Evolutionary conservation across 2,888 invertebrate species (phyloP), one percentile per base, ranked within the genome.

Genomic region (Hypomecis punctinalis): DNA sequence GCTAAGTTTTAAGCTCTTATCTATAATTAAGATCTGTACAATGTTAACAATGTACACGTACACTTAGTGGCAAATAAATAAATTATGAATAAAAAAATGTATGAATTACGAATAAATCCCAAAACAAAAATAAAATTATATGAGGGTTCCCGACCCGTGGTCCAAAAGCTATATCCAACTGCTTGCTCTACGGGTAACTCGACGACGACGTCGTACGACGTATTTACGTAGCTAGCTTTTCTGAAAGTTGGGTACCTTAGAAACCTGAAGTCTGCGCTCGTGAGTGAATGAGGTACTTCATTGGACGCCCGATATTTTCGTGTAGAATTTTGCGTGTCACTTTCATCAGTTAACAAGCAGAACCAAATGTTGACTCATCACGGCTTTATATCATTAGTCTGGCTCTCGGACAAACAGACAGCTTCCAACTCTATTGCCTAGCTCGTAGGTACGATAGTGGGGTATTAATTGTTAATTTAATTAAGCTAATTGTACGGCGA

Each of bases 341-440:
- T 84, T 83, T 83, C 82, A 73, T 79, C 78, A 78, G 76, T 78
- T 83, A 82, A 82, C 81, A 80, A 81, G 77, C 76, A 78, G 74
- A 79, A 75, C 70, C 74, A 76, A 76, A 76, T 76, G 79, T 76
- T 76, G 76, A 81, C 73, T 85, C 82, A 82, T 77, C 77, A 65
- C 66, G 71, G 61, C 65, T 73, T 69, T 71, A 69, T 63, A 72
- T 69, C 71, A 73, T 69, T 75, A 65, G 67, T 69, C 70, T 57
- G 68, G 54, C 55, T 60, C 61, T 45, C 52, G 54, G 56, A 45
- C 63, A 9, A 5, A 33, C 40, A 40, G 40, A 52, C 40, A 40
- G 40, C 68, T 59, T 67, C 67, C 56, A 13, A 59, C 67, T 66
- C 65, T 76, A 71, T 67, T 37, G 5, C n/a, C 0, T 36, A 48